Conservation (phyloP, 2,113 vertebrate species). For the Corynorhinus townsendii region DNA sequence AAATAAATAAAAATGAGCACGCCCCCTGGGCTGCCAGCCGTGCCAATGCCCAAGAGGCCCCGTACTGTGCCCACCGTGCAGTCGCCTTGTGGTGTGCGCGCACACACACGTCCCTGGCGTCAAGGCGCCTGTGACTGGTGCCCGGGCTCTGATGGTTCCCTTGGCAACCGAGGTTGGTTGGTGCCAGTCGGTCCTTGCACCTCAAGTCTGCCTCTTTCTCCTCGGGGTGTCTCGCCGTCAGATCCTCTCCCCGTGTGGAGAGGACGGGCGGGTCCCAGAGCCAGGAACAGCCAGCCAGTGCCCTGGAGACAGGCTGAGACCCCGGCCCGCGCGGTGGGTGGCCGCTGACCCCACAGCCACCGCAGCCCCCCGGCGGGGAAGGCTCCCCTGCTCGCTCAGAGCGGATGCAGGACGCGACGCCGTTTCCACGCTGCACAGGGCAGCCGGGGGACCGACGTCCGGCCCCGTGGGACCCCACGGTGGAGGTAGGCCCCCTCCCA, state of each 20-base stretch:
- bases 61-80: too few relatives aligned
- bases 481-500: background rate
- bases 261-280: background rate
- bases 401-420: background rate
- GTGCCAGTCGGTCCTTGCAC: accelerated
- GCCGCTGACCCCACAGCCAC: background rate
- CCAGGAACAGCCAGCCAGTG: accelerated
- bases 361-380: accelerated
- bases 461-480: background rate
- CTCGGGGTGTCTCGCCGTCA: background rate
- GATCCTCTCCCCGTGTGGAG: accelerated
- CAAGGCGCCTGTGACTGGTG: accelerated
- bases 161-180: accelerated
- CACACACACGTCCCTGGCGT: background rate
- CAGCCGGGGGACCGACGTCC: background rate
- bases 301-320: background rate
- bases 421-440: background rate
- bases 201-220: background rate
- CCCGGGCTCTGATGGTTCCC: accelerated
- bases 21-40: too few relatives aligned
- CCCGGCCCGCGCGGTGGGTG: accelerated
- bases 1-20: too few relatives aligned
- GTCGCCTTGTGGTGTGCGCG: background rate
- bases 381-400: background rate
- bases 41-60: too few relatives aligned